phyloP scores from a whole-genome alignment of 2,113 vertebrate genomes.

The Sinocyclocheilus anshuiensis region DNA sequence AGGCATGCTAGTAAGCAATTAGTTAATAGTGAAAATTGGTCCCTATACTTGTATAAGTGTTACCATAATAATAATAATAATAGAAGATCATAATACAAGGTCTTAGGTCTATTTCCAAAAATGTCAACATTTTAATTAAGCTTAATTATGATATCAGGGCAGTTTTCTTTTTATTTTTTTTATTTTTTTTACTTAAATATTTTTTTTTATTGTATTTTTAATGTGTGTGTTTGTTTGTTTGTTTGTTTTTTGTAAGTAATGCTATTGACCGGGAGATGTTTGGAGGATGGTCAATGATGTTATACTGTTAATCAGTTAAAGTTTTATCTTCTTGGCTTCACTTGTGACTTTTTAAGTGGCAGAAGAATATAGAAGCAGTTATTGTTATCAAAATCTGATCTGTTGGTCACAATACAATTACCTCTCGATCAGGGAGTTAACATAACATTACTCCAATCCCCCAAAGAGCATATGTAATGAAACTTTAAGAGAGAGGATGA shows the following conservation, averaged over 20 bases:
- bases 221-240: background rate
- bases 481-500: conserved; percentile 48
- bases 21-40: too few relatives aligned
- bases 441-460: conserved; percentile 48
- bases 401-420: conserved; percentile 41
- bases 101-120: background rate
- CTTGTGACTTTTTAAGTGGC: conserved; percentile 24
- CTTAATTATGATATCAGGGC: background rate
- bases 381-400: conserved; percentile 37
- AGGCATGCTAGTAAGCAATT: too few relatives aligned
- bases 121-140: background rate
- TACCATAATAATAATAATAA: background rate
- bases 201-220: background rate
- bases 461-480: conserved; percentile 60
- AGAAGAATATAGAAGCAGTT: background rate
- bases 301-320: too few relatives aligned
- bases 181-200: too few relatives aligned
- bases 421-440: conserved; percentile 37
- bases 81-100: background rate
- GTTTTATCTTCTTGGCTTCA: background rate
- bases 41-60: too few relatives aligned
- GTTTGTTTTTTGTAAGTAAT: background rate
- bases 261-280: background rate
- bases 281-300: background rate
- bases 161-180: too few relatives aligned